Conservation (phyloP, 2,888 invertebrate genomes). For the Eupsilia transversa region DNA sequence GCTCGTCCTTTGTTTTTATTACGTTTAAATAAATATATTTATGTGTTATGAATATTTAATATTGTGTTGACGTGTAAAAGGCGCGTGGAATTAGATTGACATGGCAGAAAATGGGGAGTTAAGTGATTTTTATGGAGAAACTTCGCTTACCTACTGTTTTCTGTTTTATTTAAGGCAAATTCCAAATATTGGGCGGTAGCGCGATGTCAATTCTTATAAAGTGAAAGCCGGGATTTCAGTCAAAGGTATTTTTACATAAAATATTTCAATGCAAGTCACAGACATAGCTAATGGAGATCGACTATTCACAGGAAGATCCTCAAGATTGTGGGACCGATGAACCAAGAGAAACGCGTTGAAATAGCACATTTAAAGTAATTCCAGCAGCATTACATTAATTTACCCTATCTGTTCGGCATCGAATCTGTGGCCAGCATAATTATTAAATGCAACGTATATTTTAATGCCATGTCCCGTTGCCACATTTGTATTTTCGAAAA, state of each 20-base stretch:
- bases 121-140: constrained; percentile 13
- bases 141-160: constrained; percentile 8
- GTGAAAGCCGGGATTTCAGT: background rate
- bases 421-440: constrained; percentile 60
- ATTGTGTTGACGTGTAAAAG: constrained; percentile 16
- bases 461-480: constrained; percentile 42
- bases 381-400: background rate
- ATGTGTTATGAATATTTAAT: background rate
- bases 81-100: constrained; percentile 22
- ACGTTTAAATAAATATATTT: constrained; percentile 17
- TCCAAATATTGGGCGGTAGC: background rate
- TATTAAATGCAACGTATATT: constrained; percentile 69
- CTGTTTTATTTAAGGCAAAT: background rate
- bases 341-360: background rate
- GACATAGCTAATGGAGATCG: background rate
- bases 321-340: background rate
- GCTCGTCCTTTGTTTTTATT: constrained; percentile 18
- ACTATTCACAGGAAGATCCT: too few relatives aligned
- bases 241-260: background rate
- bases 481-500: constrained; percentile 23
- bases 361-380: background rate
- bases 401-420: constrained; percentile 39
- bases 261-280: background rate
- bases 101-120: background rate
- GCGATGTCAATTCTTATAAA: background rate